Evolutionary conservation across 1,140 invertebrate species (phyloP).

Genomic region (Ceratosolen solmsi): DNA sequence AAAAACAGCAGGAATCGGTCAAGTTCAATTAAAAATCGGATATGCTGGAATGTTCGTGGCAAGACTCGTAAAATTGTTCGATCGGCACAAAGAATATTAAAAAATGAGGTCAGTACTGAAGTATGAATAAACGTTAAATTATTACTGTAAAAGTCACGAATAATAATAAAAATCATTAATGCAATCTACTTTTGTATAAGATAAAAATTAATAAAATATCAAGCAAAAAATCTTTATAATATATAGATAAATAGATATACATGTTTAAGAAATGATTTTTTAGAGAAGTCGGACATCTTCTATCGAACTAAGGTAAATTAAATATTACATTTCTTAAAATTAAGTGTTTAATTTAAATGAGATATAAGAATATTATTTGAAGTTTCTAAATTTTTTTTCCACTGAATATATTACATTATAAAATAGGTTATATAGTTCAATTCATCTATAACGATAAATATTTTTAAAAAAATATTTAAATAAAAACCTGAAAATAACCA

Average conservation of each 20-base stretch:
- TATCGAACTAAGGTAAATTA: too few relatives aligned
- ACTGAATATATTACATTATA: too few relatives aligned
- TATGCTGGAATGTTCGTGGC: background rate
- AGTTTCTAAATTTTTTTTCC: background rate
- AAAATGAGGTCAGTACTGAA: background rate
- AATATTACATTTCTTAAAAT: too few relatives aligned
- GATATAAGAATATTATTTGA: background rate
- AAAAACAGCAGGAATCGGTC: background rate
- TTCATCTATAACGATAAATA: background rate
- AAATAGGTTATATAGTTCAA: too few relatives aligned
- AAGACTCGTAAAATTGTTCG: background rate
- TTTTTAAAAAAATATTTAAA: background rate
- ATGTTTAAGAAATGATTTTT: too few relatives aligned
- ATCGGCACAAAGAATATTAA: background rate
- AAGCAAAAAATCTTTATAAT: background rate
- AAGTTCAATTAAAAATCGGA: slow-evolving; percentile 17
- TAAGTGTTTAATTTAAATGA: background rate
- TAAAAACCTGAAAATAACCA: too few relatives aligned
- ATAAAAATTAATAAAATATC: background rate
- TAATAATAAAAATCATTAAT: background rate
- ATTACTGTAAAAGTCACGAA: too few relatives aligned
- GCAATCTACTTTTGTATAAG: background rate
- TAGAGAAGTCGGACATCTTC: too few relatives aligned
- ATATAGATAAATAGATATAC: too few relatives aligned
- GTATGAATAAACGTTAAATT: background rate